Conservation (phyloP, 2,888 invertebrate species). For the Archips crataeganus region DNA sequence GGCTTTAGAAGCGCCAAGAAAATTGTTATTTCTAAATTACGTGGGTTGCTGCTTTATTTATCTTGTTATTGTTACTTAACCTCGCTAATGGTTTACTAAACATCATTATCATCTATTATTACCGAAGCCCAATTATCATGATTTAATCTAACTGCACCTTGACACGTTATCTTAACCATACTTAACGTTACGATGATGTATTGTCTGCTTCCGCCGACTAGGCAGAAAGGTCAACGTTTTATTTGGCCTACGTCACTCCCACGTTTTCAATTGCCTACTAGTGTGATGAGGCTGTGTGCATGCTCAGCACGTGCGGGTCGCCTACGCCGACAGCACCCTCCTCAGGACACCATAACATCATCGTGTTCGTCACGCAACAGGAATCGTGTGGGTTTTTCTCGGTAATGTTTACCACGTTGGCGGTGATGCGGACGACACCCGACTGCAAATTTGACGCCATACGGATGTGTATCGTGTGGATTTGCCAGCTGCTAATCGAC, state of each 20-base stretch:
- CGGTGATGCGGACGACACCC: slow-evolving; percentile 43
- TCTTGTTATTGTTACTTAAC: slow-evolving; percentile 30
- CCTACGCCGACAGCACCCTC: slow-evolving; percentile 56
- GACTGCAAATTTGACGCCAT: slow-evolving; percentile 50
- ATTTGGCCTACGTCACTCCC: slow-evolving; percentile 69
- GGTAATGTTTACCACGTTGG: slow-evolving; percentile 51
- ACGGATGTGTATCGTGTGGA: slow-evolving; percentile 49
- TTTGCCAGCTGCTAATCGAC: slow-evolving; percentile 55
- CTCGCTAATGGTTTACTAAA: slow-evolving; percentile 30
- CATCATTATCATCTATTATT: slow-evolving; percentile 38
- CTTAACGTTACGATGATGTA: slow-evolving; percentile 49
- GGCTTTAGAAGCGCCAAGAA: slow-evolving; percentile 36
- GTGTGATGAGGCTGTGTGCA: slow-evolving; percentile 62
- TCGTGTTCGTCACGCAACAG: slow-evolving; percentile 49
- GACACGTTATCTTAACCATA: slow-evolving; percentile 44
- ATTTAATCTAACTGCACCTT: slow-evolving; percentile 44
- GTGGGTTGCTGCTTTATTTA: slow-evolving; percentile 8
- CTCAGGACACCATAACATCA: slow-evolving; percentile 38
- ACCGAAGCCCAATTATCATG: slow-evolving; percentile 27
- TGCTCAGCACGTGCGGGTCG: slow-evolving; percentile 67
- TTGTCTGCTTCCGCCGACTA: slow-evolving; percentile 49
- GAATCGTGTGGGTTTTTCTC: slow-evolving; percentile 64
- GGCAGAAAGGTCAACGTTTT: slow-evolving; percentile 64
- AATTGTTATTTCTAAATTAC: slow-evolving; percentile 37
- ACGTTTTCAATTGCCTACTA: slow-evolving; percentile 57